Evolutionary conservation across 2,888 invertebrate genomes (phyloP), one percentile per base, ranked within the genome.

Genomic region (Mythimna lalbum): DNA sequence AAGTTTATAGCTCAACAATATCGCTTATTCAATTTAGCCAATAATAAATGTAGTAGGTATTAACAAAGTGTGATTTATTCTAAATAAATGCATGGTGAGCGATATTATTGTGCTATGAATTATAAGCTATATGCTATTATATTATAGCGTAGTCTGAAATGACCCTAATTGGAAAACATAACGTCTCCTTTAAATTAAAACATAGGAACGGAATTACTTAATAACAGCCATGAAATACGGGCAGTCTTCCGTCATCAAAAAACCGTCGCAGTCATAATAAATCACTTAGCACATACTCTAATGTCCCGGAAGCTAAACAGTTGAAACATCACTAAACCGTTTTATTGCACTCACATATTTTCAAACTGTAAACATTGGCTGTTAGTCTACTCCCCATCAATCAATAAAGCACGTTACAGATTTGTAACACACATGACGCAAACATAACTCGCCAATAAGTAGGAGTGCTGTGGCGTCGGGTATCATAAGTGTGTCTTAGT

Each of bases 401-500:
- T 69, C 59, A 76, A 59, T 65, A 65, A 47, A 27, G 53, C 19
- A 27, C 36, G 4, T 39, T 64, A 47, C 47, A 74, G n/a, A 67
- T 55, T 74, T 64, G 64, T 73, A 49, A 56, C 57, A 64, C 50
- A 60, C 17, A 60, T 39, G 60, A 74, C 60, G 56, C 23, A 55
- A 63, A 62, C n/a, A 57, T 69, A 56, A 27, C 17, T 63, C 19
- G 9, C 52, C 73, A 72, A 63, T 75, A 50, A 31, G 9, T 47
- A 52, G 56, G 56, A 75, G 72, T 57, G 59, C 59, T 59, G 17
- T 75, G 76, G 67, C 80, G 62, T 74, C 60, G 67, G 17, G 63
- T 66, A 49, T 63, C 80, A 52, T 67, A 76, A 80, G 80, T 75
- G 55, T 80, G 53, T 57, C 75, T 64, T 57, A 39, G 52, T 69